Conservation (phyloP, 2,113 vertebrate genomes). For the Hyla sarda region DNA sequence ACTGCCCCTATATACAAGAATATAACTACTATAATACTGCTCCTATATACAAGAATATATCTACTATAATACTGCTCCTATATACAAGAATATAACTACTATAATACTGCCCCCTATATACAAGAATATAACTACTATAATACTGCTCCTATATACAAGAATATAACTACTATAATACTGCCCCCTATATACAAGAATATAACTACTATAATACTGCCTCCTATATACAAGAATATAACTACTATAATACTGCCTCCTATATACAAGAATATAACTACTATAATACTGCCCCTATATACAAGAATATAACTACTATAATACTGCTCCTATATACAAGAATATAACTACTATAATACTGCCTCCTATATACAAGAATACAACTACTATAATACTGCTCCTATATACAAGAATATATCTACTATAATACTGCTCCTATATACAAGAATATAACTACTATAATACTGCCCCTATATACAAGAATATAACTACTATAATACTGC, state of each 20-base stretch:
- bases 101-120: no score
- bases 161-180: not conserved
- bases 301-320: not conserved
- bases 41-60: no score
- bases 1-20: no score
- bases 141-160: not conserved
- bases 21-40: no score
- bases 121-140: not conserved
- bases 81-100: no score
- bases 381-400: no score
- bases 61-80: no score
- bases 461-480: not conserved
- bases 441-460: not conserved
- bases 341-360: not conserved
- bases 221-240: not conserved
- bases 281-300: not conserved
- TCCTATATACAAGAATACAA: no score
- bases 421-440: not conserved
- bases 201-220: not conserved
- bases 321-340: not conserved
- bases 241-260: not conserved
- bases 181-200: not conserved
- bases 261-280: not conserved
- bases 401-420: not conserved
- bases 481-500: not conserved